A percentile compares a stretch with the other conserved stretches of the same genome.
Evolutionary conservation across 1,140 invertebrate genomes (phyloP).

Genomic region (Drosophila baimaii): DNA sequence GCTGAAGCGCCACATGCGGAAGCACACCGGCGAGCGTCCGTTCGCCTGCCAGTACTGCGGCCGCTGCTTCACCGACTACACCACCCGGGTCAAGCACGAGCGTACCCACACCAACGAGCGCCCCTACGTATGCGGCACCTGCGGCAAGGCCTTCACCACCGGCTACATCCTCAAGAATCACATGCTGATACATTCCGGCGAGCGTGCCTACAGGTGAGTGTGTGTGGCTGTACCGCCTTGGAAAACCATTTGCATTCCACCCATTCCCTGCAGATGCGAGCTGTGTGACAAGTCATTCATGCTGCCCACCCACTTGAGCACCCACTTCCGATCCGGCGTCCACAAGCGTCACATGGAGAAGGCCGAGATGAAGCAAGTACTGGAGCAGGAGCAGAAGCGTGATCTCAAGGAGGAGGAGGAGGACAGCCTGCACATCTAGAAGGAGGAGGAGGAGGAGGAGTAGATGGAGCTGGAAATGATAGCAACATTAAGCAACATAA

Average conservation of each 20-base stretch:
- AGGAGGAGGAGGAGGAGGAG: conserved; percentile 63
- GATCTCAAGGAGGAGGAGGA: conserved; percentile 71
- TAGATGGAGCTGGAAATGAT: neutral
- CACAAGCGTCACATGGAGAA: conserved; percentile 71
- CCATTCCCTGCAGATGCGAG: conserved; percentile 52
- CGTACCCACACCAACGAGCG: conserved; percentile 86
- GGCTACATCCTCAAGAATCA: conserved; percentile 79
- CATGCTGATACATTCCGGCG: conserved; percentile 76
- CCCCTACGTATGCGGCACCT: conserved; percentile 86
- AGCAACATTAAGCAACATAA: conserved; percentile 18
- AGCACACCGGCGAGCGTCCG: conserved; percentile 72
- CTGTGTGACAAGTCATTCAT: conserved; percentile 74
- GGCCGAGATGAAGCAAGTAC: conserved; percentile 85
- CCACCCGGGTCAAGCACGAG: conserved; percentile 73
- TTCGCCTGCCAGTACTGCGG: conserved; percentile 75
- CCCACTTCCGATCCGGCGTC: conserved; percentile 69
- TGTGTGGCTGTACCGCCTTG: neutral
- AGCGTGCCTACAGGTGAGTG: conserved; percentile 67
- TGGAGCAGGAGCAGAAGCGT: conserved; percentile 83
- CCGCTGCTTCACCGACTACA: conserved; percentile 74
- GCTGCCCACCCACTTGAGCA: conserved; percentile 71
- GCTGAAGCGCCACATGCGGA: conserved; percentile 75
- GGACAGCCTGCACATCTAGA: conserved; percentile 64
- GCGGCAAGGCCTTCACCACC: conserved; percentile 86
- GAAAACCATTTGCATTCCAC: no score